phyloP scores from a whole-genome alignment of 2,113 vertebrate genomes.

The Melanerpes formicivorus region DNA sequence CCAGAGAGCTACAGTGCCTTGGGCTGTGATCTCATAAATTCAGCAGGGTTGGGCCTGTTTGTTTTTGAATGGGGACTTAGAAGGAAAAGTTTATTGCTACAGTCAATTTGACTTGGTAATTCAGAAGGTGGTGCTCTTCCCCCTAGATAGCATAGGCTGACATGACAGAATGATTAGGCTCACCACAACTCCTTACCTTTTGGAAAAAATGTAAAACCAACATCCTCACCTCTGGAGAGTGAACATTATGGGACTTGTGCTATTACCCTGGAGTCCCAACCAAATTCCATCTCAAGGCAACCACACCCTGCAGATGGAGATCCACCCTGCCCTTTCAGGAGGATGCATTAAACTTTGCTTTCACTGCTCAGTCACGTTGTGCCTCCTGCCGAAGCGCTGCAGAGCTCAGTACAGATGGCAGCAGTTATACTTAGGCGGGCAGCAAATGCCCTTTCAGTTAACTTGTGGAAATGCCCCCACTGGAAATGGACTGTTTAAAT shows the following conservation, averaged over 20 bases:
- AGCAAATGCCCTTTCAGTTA: neutral
- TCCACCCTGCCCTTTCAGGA: conserved; percentile 29
- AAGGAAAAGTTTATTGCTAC: conserved; percentile 43
- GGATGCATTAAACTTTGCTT: conserved; percentile 12
- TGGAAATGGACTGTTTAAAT: neutral
- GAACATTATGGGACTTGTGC: neutral
- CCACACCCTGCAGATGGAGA: conserved; percentile 33
- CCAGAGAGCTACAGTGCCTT: neutral
- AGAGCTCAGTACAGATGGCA: neutral
- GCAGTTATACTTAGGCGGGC: neutral
- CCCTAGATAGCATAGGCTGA: conserved; percentile 16
- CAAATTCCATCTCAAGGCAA: conserved; percentile 36
- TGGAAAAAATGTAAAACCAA: conserved; percentile 22
- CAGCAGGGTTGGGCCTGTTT: conserved; percentile 43
- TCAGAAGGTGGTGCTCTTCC: conserved; percentile 67
- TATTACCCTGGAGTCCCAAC: neutral
- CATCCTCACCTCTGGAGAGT: conserved; percentile 16
- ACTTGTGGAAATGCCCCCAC: neutral
- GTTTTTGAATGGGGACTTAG: conserved; percentile 7
- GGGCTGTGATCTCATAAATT: conserved; percentile 41
- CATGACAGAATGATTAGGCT: conserved; percentile 5
- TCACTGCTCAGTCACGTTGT: neutral
- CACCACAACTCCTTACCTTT: conserved; percentile 22
- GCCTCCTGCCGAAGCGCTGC: neutral
- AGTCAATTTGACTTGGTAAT: conserved; percentile 50